These are phyloP conservation scores for Bucorvus abyssinicus DNA, from an alignment of 2,797 vertebrate genomes.

Conservation along the genomic window DNA sequence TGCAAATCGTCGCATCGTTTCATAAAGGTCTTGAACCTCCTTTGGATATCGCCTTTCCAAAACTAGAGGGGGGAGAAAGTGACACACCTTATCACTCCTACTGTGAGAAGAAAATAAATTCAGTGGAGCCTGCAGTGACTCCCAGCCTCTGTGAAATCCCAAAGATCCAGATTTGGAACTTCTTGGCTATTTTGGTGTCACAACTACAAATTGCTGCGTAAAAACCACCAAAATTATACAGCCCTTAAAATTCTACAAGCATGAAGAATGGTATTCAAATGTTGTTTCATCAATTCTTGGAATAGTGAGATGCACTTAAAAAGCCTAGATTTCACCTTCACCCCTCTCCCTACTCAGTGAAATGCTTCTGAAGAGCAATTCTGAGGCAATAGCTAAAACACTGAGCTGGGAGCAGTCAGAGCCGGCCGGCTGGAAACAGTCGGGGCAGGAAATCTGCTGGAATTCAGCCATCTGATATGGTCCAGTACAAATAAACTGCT, in stretches of 20 bases:
- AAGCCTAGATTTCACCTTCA: background rate
- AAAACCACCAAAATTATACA: background rate
- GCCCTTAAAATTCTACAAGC: background rate
- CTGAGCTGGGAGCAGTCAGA: background rate
- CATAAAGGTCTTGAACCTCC: slow-evolving; percentile 94
- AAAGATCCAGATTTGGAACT: background rate
- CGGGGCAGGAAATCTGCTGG: slow-evolving; percentile 14
- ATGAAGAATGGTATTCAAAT: background rate
- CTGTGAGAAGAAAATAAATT: background rate
- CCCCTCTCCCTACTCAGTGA: background rate
- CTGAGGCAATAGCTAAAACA: background rate
- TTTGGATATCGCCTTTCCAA: slow-evolving; percentile 95
- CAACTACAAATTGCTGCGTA: accelerated
- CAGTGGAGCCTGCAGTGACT: accelerated
- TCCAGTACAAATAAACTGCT: background rate
- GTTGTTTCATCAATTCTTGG: background rate
- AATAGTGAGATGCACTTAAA: background rate
- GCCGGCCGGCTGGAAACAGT: background rate
- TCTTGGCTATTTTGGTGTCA: background rate
- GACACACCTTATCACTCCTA: background rate
- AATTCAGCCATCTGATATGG: background rate
- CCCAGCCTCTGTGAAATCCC: background rate
- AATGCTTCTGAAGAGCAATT: background rate
- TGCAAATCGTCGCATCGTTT: slow-evolving; percentile 92
- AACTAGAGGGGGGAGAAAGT: slow-evolving; percentile 65